Evolutionary conservation across 2,888 invertebrate genomes (phyloP).

Genomic region (Dolomedes plantarius): DNA sequence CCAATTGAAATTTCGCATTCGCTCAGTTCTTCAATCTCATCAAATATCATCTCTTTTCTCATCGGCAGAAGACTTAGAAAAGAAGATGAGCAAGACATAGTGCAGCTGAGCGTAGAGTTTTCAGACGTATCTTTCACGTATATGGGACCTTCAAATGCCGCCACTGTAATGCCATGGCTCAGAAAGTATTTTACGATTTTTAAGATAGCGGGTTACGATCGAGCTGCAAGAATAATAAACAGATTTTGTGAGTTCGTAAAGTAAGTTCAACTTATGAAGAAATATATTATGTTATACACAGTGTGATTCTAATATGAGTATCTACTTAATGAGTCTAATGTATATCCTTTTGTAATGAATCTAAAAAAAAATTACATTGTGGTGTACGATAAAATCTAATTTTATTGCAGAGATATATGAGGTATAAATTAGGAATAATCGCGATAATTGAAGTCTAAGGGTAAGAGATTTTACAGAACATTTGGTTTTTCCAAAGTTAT

Average conservation of each 20-base stretch:
- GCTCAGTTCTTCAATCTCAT: constrained; percentile 36
- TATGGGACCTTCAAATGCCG: constrained; percentile 29
- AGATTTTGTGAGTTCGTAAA: constrained; percentile 29
- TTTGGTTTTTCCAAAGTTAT: too few relatives aligned
- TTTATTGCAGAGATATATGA: too few relatives aligned
- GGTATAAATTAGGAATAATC: too few relatives aligned
- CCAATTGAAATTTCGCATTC: constrained; percentile 31
- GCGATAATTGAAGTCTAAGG: too few relatives aligned
- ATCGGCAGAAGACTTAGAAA: constrained; percentile 40
- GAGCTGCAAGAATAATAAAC: constrained; percentile 11
- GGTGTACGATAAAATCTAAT: too few relatives aligned
- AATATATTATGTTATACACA: too few relatives aligned
- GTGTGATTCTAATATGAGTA: too few relatives aligned
- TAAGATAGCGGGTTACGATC: constrained; percentile 52
- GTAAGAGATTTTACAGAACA: too few relatives aligned
- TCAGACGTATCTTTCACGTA: constrained; percentile 26
- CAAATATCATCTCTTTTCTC: constrained; percentile 63
- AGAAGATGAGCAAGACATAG: constrained; percentile 33
- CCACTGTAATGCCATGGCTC: constrained; percentile 35
- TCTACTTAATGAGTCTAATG: too few relatives aligned
- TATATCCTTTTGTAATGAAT: too few relatives aligned
- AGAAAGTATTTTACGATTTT: constrained; percentile 37
- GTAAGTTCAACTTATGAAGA: constrained; percentile 9
- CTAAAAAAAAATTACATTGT: too few relatives aligned
- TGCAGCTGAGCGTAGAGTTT: constrained; percentile 35